Percentiles rank a stretch among this genome's conserved stretches.
Evolutionary conservation across 1,140 invertebrate genomes (phyloP).

Genomic region (Ips typographus): DNA sequence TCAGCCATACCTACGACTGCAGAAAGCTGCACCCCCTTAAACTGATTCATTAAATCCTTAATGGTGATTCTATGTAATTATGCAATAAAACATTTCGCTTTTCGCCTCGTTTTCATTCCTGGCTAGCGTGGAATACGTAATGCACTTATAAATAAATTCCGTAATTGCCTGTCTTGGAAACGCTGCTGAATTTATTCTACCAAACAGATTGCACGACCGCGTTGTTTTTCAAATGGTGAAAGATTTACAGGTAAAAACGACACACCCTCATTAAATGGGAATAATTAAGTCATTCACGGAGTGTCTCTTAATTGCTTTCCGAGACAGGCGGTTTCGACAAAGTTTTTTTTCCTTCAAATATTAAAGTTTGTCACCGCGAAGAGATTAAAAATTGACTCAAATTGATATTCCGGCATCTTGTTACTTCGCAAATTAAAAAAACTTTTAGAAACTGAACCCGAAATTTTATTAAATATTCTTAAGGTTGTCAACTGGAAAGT

Average conservation of each 20-base stretch:
- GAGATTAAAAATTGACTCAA: slow-evolving; percentile 1
- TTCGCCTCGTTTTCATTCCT: slow-evolving; percentile 4
- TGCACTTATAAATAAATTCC: slow-evolving; percentile 4
- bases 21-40: slow-evolving; percentile 1
- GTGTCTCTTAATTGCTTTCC: not conserved
- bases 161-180: slow-evolving; percentile 2
- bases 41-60: slow-evolving; percentile 1
- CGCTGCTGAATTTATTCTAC: not conserved
- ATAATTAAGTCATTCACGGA: not conserved
- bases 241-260: too few species aligned
- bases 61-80: slow-evolving; percentile 5
- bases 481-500: too few species aligned
- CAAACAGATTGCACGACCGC: not conserved
- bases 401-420: slow-evolving; percentile 5
- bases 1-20: too few species aligned
- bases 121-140: slow-evolving; percentile 15
- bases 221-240: too few species aligned
- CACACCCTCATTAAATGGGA: not conserved
- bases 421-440: too few species aligned
- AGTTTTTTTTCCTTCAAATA: slow-evolving; percentile 3
- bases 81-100: slow-evolving; percentile 11
- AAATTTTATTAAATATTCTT: too few species aligned
- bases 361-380: not conserved
- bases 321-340: not conserved
- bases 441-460: too few species aligned